Conservation (phyloP, 2,113 vertebrate species). For the Eretmochelys imbricata region DNA sequence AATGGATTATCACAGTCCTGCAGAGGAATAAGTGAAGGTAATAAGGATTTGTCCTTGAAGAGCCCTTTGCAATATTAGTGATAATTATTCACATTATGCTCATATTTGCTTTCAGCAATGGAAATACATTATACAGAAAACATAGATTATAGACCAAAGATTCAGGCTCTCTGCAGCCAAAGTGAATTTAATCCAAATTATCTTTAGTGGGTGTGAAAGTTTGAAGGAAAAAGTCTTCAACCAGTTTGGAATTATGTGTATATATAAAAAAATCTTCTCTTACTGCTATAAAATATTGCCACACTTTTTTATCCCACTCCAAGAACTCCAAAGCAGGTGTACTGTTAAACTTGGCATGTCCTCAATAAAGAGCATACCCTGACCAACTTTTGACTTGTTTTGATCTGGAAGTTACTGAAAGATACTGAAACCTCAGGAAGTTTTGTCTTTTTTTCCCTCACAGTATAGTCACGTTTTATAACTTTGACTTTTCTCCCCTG, state of each 20-base stretch:
- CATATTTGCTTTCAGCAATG: too few species aligned
- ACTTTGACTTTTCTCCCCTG: background rate
- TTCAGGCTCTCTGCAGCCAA: too few species aligned
- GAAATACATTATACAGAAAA: too few species aligned
- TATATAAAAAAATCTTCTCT: rapidly evolving
- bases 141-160: too few species aligned
- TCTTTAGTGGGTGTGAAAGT: too few species aligned
- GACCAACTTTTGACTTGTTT: background rate
- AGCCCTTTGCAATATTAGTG: background rate
- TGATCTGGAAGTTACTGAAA: background rate
- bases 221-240: background rate
- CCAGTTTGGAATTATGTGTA: background rate
- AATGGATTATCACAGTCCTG: rapidly evolving
- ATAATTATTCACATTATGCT: background rate
- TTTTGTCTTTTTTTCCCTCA: background rate
- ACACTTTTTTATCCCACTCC: background rate
- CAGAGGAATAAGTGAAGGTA: background rate
- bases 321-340: background rate
- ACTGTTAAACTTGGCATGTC: background rate
- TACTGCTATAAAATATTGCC: background rate
- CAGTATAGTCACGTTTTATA: background rate
- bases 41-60: background rate
- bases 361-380: background rate
- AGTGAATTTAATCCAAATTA: too few species aligned
- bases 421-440: background rate